phyloP scores from a whole-genome alignment of 2,113 vertebrate species.

The Toxostoma redivivum region DNA sequence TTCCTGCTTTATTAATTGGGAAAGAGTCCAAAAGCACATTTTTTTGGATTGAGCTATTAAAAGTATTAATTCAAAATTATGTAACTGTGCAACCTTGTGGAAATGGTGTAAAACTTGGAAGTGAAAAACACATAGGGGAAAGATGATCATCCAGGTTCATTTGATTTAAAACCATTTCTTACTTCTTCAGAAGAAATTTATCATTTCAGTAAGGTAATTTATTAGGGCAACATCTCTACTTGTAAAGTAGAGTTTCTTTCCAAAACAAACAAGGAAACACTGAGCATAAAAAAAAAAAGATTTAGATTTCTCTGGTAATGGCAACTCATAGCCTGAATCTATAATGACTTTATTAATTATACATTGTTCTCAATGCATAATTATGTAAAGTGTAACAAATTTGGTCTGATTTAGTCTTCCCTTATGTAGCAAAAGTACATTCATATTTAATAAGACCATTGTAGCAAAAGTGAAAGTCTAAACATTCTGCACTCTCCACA shows the following conservation, averaged over 20 bases:
- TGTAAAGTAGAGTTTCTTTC: neutral
- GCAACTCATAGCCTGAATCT: neutral
- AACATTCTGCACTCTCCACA: neutral
- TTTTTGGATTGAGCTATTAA: conserved; percentile 18
- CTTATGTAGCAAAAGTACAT: conserved; percentile 26
- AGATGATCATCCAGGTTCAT: neutral
- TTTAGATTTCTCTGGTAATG: neutral
- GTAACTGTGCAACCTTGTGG: neutral
- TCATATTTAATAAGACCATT: conserved; percentile 47
- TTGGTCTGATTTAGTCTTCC: conserved; percentile 42
- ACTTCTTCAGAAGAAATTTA: neutral
- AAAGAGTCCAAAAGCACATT: conserved; percentile 18
- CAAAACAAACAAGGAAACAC: neutral
- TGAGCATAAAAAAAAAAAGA: neutral
- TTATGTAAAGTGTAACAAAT: conserved; percentile 60
- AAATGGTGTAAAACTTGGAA: neutral
- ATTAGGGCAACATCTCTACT: neutral
- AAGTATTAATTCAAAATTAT: conserved; percentile 40
- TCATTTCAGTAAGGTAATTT: neutral
- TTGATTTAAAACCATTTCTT: neutral
- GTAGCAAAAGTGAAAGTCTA: conserved; percentile 18
- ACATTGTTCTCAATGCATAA: conserved; percentile 51
- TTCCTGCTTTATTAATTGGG: neutral
- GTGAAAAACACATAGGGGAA: neutral
- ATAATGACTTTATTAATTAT: conserved; percentile 60